Conservation (phyloP, 2,113 vertebrate genomes). For the Thamnaconus septentrionalis region DNA sequence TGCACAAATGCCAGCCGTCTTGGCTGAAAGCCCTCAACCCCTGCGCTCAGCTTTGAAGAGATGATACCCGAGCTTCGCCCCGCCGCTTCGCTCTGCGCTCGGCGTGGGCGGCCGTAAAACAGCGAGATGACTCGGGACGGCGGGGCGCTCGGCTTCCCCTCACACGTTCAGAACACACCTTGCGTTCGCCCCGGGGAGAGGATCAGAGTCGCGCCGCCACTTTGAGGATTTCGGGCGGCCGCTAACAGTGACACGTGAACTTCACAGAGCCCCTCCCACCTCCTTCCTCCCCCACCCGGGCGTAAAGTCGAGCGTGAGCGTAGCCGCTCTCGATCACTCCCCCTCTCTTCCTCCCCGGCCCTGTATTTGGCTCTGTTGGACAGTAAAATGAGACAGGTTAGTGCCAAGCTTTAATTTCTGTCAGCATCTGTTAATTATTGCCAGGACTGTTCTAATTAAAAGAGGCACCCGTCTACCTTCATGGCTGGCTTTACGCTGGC, state of each 20-base stretch:
- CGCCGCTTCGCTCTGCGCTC: conserved; percentile 50
- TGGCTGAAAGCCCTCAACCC: conserved; percentile 69
- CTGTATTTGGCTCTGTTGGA: conserved; percentile 53
- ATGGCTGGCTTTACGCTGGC: conserved; percentile 55
- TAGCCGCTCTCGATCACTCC: conserved; percentile 34
- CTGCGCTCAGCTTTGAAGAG: conserved; percentile 76
- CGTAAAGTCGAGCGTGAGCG: conserved; percentile 42
- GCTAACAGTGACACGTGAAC: conserved; percentile 43
- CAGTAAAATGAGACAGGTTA: conserved; percentile 75
- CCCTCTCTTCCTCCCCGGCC: conserved; percentile 49
- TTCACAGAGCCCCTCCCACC: conserved; percentile 50
- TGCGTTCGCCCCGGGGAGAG: conserved; percentile 56
- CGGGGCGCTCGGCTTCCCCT: conserved; percentile 34
- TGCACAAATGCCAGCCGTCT: conserved; percentile 74
- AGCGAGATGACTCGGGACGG: conserved; percentile 54
- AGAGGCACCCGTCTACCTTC: conserved; percentile 76
- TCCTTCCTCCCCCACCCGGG: conserved; percentile 17
- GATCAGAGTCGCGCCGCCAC: conserved; percentile 19
- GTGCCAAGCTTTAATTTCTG: conserved; percentile 79
- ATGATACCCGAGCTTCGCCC: conserved; percentile 73
- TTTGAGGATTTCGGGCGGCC: conserved; percentile 39
- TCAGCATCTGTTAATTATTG: conserved; percentile 84
- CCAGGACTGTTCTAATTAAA: conserved; percentile 80
- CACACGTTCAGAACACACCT: conserved; percentile 52
- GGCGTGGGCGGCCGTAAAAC: conserved; percentile 59